A percentile compares a stretch with the other conserved stretches of the same genome.
phyloP scores from a whole-genome alignment of 1,140 invertebrate species.

The Drosophila littoralis region DNA sequence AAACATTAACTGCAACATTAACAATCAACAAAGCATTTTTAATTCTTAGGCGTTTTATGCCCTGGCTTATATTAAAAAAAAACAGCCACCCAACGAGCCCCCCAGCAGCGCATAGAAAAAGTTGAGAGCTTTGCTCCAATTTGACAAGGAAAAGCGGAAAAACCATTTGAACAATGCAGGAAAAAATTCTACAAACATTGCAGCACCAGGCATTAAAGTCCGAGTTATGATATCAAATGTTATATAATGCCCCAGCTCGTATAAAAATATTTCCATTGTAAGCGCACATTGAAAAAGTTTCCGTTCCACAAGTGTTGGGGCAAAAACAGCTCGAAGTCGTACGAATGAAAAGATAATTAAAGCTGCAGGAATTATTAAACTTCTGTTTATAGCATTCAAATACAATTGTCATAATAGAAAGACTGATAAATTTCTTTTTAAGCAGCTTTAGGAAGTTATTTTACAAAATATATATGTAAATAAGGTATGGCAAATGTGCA shows the following conservation, averaged over 20 bases:
- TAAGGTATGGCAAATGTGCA: too few relatives aligned
- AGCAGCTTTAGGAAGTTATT: background rate
- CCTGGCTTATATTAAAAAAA: conserved; percentile 15
- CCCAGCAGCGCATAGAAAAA: conserved; percentile 37
- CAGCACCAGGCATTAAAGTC: conserved; percentile 13
- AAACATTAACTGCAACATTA: conserved; percentile 65
- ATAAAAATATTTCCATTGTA: conserved; percentile 28
- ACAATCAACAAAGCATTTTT: conserved; percentile 67
- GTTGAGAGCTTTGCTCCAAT: conserved; percentile 76
- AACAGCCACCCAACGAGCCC: conserved; percentile 22
- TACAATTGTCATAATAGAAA: background rate
- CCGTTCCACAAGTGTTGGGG: background rate
- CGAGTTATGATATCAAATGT: conserved; percentile 24
- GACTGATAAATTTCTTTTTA: background rate
- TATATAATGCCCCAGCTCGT: conserved; percentile 7
- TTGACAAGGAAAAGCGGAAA: conserved; percentile 53
- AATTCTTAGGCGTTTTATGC: conserved; percentile 36
- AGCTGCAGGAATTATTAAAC: background rate
- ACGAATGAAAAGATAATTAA: background rate
- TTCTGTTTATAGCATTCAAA: background rate
- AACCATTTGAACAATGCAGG: conserved; percentile 30
- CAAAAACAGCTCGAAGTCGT: background rate
- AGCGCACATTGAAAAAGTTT: conserved; percentile 19
- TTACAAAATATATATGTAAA: background rate
- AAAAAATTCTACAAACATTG: conserved; percentile 21